A percentile compares a stretch with the other conserved stretches of the same genome.
Conservation (phyloP, 2,113 vertebrate species). For the Phainopepla nitens region DNA sequence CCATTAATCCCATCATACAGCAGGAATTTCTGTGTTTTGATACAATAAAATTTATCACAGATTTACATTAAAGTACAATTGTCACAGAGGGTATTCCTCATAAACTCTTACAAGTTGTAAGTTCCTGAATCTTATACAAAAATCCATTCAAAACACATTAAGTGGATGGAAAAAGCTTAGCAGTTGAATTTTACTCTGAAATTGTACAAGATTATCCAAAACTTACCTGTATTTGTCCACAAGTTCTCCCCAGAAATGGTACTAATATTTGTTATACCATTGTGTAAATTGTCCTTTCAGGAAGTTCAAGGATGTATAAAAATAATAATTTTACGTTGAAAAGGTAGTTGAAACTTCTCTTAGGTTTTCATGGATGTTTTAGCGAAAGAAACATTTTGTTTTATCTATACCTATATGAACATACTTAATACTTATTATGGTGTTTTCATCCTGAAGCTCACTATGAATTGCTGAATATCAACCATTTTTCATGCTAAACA, state of each 20-base stretch:
- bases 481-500: neutral
- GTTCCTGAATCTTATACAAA: neutral
- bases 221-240: neutral
- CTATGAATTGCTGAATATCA: neutral
- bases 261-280: neutral
- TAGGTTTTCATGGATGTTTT: neutral
- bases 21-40: neutral
- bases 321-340: neutral
- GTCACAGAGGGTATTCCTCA: neutral
- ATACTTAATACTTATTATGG: neutral
- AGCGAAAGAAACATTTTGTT: neutral
- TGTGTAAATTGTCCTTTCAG: neutral
- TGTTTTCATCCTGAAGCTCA: neutral
- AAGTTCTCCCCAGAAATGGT: neutral
- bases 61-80: neutral
- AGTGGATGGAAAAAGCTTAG: neutral
- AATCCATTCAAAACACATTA: neutral
- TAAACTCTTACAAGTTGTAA: neutral
- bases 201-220: neutral
- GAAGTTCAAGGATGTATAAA: neutral
- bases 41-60: neutral
- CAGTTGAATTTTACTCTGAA: neutral
- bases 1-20: accelerated
- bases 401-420: neutral
- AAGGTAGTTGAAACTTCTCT: neutral